Conservation (phyloP, 1,140 invertebrate species). For the Drosophila willistoni region DNA sequence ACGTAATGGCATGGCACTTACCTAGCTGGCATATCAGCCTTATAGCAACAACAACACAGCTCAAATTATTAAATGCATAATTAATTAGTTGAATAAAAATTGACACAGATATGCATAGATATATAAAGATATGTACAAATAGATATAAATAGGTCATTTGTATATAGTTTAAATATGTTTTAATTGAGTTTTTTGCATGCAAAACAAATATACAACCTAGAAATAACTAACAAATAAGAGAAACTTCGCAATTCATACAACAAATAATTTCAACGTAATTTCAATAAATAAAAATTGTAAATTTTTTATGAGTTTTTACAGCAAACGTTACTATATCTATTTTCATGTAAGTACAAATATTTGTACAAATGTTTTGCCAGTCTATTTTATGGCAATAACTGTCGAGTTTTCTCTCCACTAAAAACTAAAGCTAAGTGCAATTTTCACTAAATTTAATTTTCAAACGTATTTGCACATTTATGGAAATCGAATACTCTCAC, state of each 20-base stretch:
- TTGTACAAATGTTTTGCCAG: neutral
- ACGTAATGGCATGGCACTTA: constrained; percentile 48
- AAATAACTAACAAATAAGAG: neutral
- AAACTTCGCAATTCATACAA: neutral
- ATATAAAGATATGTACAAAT: neutral
- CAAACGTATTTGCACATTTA: constrained; percentile 1
- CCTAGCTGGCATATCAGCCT: constrained; percentile 46
- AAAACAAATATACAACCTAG: neutral
- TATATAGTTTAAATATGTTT: constrained; percentile 41
- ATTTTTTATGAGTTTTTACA: constrained; percentile 6
- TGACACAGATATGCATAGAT: neutral
- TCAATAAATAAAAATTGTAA: constrained; percentile 5
- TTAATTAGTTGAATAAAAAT: constrained; percentile 17
- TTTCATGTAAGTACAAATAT: neutral
- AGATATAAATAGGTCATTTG: neutral
- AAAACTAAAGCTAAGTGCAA: constrained; percentile 5
- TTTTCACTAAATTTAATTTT: neutral
- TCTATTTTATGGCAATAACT: constrained; percentile 6
- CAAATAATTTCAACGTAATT: neutral
- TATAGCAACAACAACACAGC: constrained; percentile 29
- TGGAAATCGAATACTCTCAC: neutral
- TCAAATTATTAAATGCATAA: constrained; percentile 3
- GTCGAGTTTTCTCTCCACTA: neutral
- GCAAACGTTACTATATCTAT: neutral
- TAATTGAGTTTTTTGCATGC: constrained; percentile 15